These are phyloP conservation scores for Prinia subflava DNA, from an alignment of 2,113 vertebrate species.

Conservation along the genomic window DNA sequence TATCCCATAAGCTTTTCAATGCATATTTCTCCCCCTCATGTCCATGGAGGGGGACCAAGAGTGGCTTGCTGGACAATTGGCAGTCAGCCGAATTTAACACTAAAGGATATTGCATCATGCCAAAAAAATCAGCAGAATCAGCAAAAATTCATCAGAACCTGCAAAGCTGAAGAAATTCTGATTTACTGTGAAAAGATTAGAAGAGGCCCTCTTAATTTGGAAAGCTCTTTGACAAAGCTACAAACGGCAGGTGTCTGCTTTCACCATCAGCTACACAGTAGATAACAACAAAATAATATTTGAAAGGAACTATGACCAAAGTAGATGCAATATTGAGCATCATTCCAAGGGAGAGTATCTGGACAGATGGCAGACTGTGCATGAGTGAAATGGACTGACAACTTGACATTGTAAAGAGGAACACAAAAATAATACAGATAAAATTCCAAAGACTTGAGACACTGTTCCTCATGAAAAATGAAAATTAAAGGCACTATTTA, in stretches of 20 bases:
- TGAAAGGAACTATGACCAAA: neutral
- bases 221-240: neutral
- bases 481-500: neutral
- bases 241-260: neutral
- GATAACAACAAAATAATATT: conserved; percentile 21
- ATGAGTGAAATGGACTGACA: neutral
- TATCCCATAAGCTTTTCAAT: neutral
- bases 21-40: neutral
- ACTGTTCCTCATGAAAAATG: neutral
- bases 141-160: too few species aligned
- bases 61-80: neutral
- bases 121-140: too few species aligned
- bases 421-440: neutral
- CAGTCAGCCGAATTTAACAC: neutral
- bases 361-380: conserved; percentile 23
- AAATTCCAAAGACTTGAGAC: neutral
- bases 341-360: neutral
- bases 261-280: neutral
- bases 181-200: neutral
- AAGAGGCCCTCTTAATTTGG: neutral
- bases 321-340: neutral
- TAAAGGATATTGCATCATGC: neutral
- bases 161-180: neutral
- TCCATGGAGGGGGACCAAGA: neutral
- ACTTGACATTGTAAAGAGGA: neutral